Evolutionary conservation across 2,113 vertebrate genomes (phyloP), one percentile per base, ranked within the genome.

Genomic region (Enhydra lutris): DNA sequence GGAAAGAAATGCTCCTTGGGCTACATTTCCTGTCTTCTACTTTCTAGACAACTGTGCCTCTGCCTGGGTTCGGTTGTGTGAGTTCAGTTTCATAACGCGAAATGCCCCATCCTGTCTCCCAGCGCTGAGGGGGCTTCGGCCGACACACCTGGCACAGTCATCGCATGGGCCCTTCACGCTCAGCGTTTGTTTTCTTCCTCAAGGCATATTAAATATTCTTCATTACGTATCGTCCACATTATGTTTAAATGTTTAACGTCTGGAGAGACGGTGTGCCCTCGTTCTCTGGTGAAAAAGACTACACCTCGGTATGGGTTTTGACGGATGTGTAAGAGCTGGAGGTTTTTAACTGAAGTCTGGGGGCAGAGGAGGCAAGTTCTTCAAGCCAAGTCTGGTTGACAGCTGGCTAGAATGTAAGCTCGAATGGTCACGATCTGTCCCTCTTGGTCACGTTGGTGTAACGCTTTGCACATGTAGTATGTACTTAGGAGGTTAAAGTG

Each of bases 391-490:
- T 42, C 31, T 45, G 55, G 29, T 18, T 73, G 47, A 45, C 20
- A 42, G 34, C 26, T 34, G 21, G 45, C 79, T 42, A 23, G 76
- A 92, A 83, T 50, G 78, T 29, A 69, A n/a, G 14, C 88, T 76
- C 47, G 42, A 74, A 26, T 4, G 2, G n/a, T 34, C 29, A 6
- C 20, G 13, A 15, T 13, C 1, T 0, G 3, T 14, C 6, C 71
- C 34, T 79, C 9, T 89, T 73, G 34, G 7, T 67, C 61, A 42
- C 4, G 4, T 95, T 91, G 20, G 47, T 47, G n/a, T 55, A 9
- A 18, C 50, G 36, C 61, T 59, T 15, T 1, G 2, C 9, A 21
- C 4, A 0, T 31, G 2, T 74, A 47, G 20, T n/a, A 34, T 26
- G 14, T 34, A 85, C 74, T 67, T 61, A 34, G 34, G 45, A 96